phyloP scores from a whole-genome alignment of 2,888 invertebrate species.

The Melanchra persicariae region DNA sequence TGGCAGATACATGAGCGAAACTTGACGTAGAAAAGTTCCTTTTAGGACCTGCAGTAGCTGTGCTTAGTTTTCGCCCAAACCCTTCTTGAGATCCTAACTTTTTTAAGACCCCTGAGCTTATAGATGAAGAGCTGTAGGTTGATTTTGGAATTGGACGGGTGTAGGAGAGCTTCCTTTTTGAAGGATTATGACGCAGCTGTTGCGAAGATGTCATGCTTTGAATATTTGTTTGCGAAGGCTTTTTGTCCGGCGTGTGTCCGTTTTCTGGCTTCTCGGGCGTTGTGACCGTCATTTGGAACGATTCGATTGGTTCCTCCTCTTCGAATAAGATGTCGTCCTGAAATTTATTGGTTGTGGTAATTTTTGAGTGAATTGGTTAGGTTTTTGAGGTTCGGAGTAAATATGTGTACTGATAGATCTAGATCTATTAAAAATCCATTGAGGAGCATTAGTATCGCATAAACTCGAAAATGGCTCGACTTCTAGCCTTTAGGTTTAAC shows the following conservation, averaged over 20 bases:
- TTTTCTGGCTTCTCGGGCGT: slow-evolving; percentile 69
- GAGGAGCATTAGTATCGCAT: too few relatives aligned
- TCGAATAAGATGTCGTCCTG: slow-evolving; percentile 87
- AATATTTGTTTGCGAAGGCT: slow-evolving; percentile 67
- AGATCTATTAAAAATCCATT: too few relatives aligned
- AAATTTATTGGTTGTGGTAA: slow-evolving; percentile 62
- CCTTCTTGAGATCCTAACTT: slow-evolving; percentile 84
- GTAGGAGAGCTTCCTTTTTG: slow-evolving; percentile 83
- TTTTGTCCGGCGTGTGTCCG: slow-evolving; percentile 62
- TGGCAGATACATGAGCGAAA: slow-evolving; percentile 94
- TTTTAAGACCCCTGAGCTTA: slow-evolving; percentile 88
- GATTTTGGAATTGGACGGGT: slow-evolving; percentile 80
- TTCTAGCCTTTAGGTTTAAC: too few relatives aligned
- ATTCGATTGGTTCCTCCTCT: slow-evolving; percentile 83
- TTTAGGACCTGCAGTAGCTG: slow-evolving; percentile 85
- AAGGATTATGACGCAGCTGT: slow-evolving; percentile 78
- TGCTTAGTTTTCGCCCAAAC: slow-evolving; percentile 80
- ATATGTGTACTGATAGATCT: slow-evolving; percentile 25
- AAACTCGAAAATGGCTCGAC: too few relatives aligned
- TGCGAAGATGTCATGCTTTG: slow-evolving; percentile 68
- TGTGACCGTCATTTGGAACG: slow-evolving; percentile 68
- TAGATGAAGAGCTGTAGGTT: slow-evolving; percentile 91
- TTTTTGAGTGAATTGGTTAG: background rate
- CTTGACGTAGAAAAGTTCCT: slow-evolving; percentile 95
- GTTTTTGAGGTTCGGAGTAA: background rate